Evolutionary conservation across 2,113 vertebrate genomes (phyloP).

Genomic region (Bolborhynchus lineola): DNA sequence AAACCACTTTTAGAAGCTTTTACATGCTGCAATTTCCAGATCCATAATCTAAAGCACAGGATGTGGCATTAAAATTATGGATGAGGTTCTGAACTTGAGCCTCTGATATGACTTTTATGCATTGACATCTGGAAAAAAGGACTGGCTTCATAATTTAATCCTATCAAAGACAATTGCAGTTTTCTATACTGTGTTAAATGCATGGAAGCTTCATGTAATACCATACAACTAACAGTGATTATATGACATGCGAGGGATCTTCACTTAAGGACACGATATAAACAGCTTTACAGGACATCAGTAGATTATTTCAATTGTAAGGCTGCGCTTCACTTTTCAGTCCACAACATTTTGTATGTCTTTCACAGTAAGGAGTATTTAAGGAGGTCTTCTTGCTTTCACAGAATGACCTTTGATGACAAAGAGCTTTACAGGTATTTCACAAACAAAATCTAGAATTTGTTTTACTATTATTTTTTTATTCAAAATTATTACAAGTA

Average conservation of each 20-base stretch:
- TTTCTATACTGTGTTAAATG: background rate
- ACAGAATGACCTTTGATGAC: background rate
- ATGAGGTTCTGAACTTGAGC: background rate
- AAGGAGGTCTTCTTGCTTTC: background rate
- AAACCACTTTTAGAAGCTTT: background rate
- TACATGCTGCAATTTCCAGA: background rate
- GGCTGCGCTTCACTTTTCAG: background rate
- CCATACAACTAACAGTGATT: background rate
- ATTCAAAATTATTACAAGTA: background rate
- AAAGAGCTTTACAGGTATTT: background rate
- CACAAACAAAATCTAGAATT: background rate
- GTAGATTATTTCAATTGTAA: background rate
- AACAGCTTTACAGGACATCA: background rate
- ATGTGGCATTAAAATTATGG: background rate
- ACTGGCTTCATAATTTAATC: conserved; percentile 47
- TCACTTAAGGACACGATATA: background rate
- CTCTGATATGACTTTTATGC: conserved; percentile 24
- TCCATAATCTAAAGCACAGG: background rate
- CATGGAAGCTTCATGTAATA: background rate
- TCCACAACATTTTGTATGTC: background rate
- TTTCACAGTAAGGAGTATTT: background rate
- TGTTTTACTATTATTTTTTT: background rate
- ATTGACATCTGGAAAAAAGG: conserved; percentile 29
- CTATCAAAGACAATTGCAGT: background rate
- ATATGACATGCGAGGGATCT: background rate